Base-by-base conservation (phyloP, 2,797 vertebrate genomes). In the Macropodus opercularis region DNA sequence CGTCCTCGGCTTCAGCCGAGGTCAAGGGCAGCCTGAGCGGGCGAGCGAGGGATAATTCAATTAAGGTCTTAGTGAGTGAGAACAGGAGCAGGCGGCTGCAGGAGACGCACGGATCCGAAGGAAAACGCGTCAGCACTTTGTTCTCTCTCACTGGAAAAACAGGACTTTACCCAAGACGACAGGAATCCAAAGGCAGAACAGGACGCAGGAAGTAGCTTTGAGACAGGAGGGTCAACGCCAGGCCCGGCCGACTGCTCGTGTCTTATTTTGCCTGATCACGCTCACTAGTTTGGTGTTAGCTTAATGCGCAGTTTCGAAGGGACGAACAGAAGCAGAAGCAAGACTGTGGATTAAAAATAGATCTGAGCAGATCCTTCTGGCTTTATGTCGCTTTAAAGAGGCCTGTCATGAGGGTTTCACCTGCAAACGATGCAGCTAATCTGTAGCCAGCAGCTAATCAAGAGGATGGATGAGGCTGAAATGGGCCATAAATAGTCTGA, bases 31-130 rank as follows among this genome's bases (percentile, higher is more conserved):
- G 49, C 69, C 6, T 8, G 40, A 6, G 27, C 3, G 56, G 54
- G 54, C 21, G 12, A 23, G 63, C 6, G 8, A 51, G 59, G 23
- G 74, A 61, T 85, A 71, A 85, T 77, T 81, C 2, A 8, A 85
- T 86, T 83, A 81, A 79, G 41, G 85, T 68, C 66, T 86, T 83
- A 86, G 75, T 2, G 63, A 46, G 61, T 42, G 47, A 36, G 60
- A 29, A 12, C 10, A 49, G 59, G 32, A 47, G 43, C 42, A 26
- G 49, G 69, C 0, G 22, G 35, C 24, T 31, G 63, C 32, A 44
- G 44, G 50, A 46, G 27, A 8, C 11, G 24, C 43, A 50, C 32
- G 1, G 38, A 24, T 31, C 48, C 18, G 57, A 49, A 35, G 32
- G 48, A 66, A 70, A 29, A 17, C 57, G 21, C 49, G 10, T 70